Evolutionary conservation across 2,113 vertebrate species (phyloP).

Genomic region (Sinocyclocheilus grahami): DNA sequence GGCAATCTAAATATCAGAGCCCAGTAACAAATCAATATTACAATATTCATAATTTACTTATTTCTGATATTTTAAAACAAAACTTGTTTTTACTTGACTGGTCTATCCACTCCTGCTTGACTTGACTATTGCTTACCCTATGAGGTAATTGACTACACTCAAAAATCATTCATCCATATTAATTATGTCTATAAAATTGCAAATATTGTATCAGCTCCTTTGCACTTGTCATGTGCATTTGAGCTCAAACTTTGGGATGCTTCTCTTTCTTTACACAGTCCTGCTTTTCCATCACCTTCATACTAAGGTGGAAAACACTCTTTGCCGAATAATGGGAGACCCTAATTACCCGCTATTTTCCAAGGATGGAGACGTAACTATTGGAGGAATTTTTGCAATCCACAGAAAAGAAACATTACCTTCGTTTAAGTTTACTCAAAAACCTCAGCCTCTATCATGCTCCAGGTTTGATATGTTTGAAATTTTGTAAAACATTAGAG

Average conservation of each 20-base stretch:
- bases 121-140: not conserved
- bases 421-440: slow-evolving; percentile 63
- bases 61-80: no score
- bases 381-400: slow-evolving; percentile 76
- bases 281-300: not conserved
- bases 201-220: not conserved
- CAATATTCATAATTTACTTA: no score
- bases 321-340: slow-evolving; percentile 66
- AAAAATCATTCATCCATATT: not conserved
- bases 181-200: slow-evolving; percentile 36
- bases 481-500: not conserved
- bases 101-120: not conserved
- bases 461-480: slow-evolving; percentile 67
- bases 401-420: slow-evolving; percentile 68
- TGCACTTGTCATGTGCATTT: not conserved
- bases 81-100: no score
- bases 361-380: slow-evolving; percentile 70
- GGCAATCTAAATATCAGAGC: no score
- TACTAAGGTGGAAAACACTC: slow-evolving; percentile 38
- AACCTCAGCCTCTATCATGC: slow-evolving; percentile 65
- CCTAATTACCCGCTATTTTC: slow-evolving; percentile 70
- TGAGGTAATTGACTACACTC: not conserved
- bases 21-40: no score
- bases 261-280: slow-evolving; percentile 25
- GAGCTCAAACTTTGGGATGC: slow-evolving; percentile 19